A percentile compares a stretch with the other conserved stretches of the same genome.
Evolutionary conservation across 2,888 invertebrate species (phyloP).

Genomic region (Patella depressa): DNA sequence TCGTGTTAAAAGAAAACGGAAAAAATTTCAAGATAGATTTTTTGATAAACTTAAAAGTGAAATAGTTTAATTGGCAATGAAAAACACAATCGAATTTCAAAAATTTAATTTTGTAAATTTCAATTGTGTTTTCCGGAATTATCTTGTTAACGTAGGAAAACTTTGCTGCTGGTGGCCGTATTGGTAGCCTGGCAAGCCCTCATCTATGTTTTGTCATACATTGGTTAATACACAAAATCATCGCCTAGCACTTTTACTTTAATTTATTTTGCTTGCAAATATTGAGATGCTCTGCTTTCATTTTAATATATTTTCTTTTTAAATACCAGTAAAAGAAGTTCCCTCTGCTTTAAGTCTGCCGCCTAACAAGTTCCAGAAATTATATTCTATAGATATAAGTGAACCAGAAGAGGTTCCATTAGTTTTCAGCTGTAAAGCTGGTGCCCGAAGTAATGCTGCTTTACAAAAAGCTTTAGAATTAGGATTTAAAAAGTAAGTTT

Average conservation of each 20-base stretch:
- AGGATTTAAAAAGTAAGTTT: slow-evolving; percentile 57
- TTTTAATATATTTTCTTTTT: not conserved
- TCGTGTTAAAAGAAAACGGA: too few relatives aligned
- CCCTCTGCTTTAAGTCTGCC: slow-evolving; percentile 47
- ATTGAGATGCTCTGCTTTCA: not conserved
- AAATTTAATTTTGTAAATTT: too few relatives aligned
- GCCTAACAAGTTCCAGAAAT: slow-evolving; percentile 36
- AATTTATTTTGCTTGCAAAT: slow-evolving; percentile 1
- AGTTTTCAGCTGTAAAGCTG: slow-evolving; percentile 54
- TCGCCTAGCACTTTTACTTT: not conserved
- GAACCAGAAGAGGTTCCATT: slow-evolving; percentile 38
- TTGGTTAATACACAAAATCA: not conserved
- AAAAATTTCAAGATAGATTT: too few relatives aligned
- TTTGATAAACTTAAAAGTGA: too few relatives aligned
- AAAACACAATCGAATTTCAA: too few relatives aligned
- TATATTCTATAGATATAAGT: slow-evolving; percentile 38
- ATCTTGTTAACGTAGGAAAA: too few relatives aligned
- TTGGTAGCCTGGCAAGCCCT: too few relatives aligned
- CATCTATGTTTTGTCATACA: too few relatives aligned
- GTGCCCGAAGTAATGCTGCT: slow-evolving; percentile 54
- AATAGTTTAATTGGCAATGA: too few relatives aligned
- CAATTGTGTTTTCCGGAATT: too few relatives aligned
- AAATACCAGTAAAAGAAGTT: slow-evolving; percentile 57
- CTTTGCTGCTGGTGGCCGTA: too few relatives aligned
- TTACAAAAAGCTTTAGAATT: slow-evolving; percentile 57